Evolutionary conservation across 1,140 invertebrate species (phyloP).

Genomic region (Neodiprion fabricii): DNA sequence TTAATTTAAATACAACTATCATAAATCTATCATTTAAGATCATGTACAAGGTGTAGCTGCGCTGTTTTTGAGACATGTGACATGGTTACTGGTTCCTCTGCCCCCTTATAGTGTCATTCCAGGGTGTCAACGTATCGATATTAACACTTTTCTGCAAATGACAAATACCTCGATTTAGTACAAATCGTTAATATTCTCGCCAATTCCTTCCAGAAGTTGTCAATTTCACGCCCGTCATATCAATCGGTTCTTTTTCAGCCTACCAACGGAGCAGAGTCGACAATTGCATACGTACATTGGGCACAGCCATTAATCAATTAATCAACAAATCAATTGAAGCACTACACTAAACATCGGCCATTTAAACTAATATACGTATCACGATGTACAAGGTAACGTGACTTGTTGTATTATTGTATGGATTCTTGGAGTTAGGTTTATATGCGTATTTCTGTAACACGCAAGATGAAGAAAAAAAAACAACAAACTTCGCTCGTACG

Average conservation of each 20-base stretch:
- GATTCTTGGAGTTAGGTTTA: no score
- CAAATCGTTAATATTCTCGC: no score
- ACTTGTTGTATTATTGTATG: no score
- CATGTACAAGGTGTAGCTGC: constrained; percentile 55
- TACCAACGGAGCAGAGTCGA: background rate
- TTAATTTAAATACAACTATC: background rate
- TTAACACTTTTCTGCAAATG: no score
- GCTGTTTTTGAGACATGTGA: constrained; percentile 42
- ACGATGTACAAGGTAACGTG: background rate
- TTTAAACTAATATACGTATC: background rate
- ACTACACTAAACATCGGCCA: background rate
- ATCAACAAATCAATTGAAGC: background rate
- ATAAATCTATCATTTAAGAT: constrained; percentile 38
- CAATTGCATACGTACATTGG: background rate
- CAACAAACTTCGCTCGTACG: no score
- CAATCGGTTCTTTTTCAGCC: no score
- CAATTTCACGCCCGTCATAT: no score
- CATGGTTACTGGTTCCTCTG: constrained; percentile 29
- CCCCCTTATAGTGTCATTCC: no score
- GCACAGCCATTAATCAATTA: background rate
- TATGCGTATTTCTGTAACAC: no score
- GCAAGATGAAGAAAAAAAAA: no score
- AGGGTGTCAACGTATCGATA: background rate
- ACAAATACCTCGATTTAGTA: no score
- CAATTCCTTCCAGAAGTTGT: no score